Evolutionary conservation across 37 sponge, comb jelly and placozoan species (phyloP), one percentile per base, ranked within the genome.

Genomic region (Axinella damicornis): DNA sequence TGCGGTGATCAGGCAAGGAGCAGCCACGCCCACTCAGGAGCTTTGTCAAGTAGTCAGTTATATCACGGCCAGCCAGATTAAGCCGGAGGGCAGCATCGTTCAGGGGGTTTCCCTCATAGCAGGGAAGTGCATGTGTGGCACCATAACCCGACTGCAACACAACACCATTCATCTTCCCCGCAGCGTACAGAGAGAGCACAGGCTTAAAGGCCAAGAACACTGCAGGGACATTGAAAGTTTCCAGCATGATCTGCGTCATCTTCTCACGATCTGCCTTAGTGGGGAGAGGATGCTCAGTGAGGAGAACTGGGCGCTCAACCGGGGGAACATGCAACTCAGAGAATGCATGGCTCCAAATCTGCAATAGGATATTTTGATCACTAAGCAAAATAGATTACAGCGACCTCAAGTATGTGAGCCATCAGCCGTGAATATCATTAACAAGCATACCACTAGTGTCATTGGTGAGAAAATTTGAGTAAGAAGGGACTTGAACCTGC

Each of bases 191-290:
- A 25, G 99, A 99, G 62, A 99, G 92, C 78, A 99, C 97, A 68
- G 97, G 95, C 92, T 99, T 97, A 92, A 97, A 94, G 84, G 97
- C 97, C 55, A 99, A 94, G 83, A 95, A 97, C 97, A 99, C 95
- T 67, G 99, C 99, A 71, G 99, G 99, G 54, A 92, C 91, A 94
- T 99, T 96, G 97, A 99, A 99, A 81, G 97, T 95, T 90, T 99
- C 99, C 84, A 99, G 96, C 99, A 99, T 99, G 97, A 99, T 99
- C 87, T 99, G 99, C 74, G 99, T 99, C 99, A 99, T 99, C 94
- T 99, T 99, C 86, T 99, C 99, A 35, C 99, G 83, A 89, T 99
- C 95, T 87, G 99, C 99, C 89, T 99, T 99, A 81, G 99, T 97
- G 94, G 96, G 96, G 86, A 99, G 97, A 72, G 99, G 97, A 65